Evolutionary conservation across 1,140 invertebrate species (phyloP).

Genomic region (Heliconius nattereri): DNA sequence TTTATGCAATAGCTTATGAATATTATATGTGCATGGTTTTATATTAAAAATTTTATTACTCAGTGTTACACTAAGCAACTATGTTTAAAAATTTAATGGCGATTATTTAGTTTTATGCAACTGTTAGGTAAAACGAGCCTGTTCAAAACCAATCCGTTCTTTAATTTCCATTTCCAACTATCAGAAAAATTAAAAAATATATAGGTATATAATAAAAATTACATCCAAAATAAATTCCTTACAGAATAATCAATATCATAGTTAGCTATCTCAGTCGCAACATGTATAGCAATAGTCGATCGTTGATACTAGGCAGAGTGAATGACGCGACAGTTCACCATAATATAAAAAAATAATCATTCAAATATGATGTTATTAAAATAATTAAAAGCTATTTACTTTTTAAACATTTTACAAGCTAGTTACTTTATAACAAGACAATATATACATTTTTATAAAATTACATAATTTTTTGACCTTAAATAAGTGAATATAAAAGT

Average conservation of each 20-base stretch:
- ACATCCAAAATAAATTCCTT: neutral
- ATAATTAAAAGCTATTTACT: neutral
- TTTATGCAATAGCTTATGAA: constrained; percentile 23
- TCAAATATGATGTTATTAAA: neutral
- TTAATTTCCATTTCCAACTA: neutral
- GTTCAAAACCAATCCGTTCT: neutral
- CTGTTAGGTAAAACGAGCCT: neutral
- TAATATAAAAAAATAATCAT: neutral
- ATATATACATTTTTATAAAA: neutral
- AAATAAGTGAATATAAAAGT: neutral
- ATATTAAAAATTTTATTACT: neutral
- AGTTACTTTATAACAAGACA: neutral
- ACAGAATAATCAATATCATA: neutral
- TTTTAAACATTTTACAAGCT: too few relatives aligned
- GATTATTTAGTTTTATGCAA: neutral
- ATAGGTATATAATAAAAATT: too few relatives aligned
- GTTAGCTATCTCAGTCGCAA: neutral
- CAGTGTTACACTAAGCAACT: neutral
- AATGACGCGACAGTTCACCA: neutral
- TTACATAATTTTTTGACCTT: neutral
- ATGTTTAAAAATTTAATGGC: neutral
- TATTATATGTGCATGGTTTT: constrained; percentile 8
- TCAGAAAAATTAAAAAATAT: too few relatives aligned
- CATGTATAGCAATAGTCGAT: constrained; percentile 31
- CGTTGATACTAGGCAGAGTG: neutral